These are phyloP conservation scores for Perizoma affinitatum DNA, from an alignment of 2,888 invertebrate species.

Conservation along the genomic window DNA sequence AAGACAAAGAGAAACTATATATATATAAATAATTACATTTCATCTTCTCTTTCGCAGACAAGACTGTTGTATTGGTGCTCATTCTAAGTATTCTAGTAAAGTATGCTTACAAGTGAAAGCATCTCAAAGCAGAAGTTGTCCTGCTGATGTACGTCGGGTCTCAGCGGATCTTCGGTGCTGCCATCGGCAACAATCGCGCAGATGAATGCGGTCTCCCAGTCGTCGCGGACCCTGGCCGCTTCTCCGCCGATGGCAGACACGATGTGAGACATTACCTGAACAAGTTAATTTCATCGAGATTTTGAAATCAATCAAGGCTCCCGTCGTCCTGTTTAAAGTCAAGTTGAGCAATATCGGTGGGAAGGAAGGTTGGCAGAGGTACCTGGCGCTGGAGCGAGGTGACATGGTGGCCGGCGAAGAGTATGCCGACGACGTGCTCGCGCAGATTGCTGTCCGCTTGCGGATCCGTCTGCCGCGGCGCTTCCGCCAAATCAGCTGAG, in stretches of 20 bases:
- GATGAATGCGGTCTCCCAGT: constrained; percentile 89
- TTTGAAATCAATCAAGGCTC: too few species aligned
- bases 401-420: constrained; percentile 96
- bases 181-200: constrained; percentile 60
- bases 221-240: constrained; percentile 92
- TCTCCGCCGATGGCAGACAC: constrained; percentile 96
- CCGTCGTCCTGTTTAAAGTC: too few species aligned
- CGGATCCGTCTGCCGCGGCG: constrained; percentile 48
- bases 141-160: constrained; percentile 53
- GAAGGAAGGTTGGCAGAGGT: too few species aligned
- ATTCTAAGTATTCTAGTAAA: too few species aligned
- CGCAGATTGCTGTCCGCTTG: constrained; percentile 88
- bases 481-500: neutral
- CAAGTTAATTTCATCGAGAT: too few species aligned
- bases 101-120: constrained; percentile 90
- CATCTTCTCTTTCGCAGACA: too few species aligned
- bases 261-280: constrained; percentile 92
- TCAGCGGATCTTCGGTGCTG: constrained; percentile 50
- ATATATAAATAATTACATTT: too few species aligned
- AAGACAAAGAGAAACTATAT: too few species aligned
- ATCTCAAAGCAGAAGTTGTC: constrained; percentile 99
- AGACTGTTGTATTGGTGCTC: too few species aligned
- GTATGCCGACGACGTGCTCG: constrained; percentile 98
- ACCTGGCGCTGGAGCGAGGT: constrained; percentile 97
- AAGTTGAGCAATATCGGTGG: too few species aligned